Percentiles rank a stretch among this genome's conserved stretches.
Evolutionary conservation across 2,888 invertebrate species (phyloP).

Genomic region (Emmelina monodactyla): DNA sequence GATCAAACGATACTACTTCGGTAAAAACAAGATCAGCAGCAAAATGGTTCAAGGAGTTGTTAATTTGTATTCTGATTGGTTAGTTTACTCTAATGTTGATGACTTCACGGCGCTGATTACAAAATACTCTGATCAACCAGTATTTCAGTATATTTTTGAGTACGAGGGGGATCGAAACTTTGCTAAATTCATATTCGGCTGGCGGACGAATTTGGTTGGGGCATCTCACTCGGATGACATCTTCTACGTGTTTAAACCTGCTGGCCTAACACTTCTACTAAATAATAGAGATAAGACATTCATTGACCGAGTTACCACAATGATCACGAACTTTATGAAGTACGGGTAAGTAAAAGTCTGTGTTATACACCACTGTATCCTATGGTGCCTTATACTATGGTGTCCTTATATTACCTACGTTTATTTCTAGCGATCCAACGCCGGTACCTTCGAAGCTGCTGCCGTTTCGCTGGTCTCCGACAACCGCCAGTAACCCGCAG

Average conservation of each 20-base stretch:
- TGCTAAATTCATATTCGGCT: constrained; percentile 29
- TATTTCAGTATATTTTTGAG: constrained; percentile 44
- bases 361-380: background rate
- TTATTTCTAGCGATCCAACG: constrained; percentile 40
- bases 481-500: constrained; percentile 25
- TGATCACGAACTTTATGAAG: constrained; percentile 51
- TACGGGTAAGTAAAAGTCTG: constrained; percentile 20
- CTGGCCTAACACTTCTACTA: constrained; percentile 27
- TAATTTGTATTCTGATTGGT: constrained; percentile 43
- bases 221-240: constrained; percentile 47
- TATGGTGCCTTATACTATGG: background rate
- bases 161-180: constrained; percentile 45
- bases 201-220: constrained; percentile 20
- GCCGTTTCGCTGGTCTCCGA: constrained; percentile 32
- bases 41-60: constrained; percentile 25
- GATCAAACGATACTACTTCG: constrained; percentile 41
- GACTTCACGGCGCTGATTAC: constrained; percentile 34
- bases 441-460: constrained; percentile 26
- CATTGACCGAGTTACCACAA: constrained; percentile 35
- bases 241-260: constrained; percentile 50
- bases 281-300: constrained; percentile 27
- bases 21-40: constrained; percentile 21
- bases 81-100: constrained; percentile 31
- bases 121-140: constrained; percentile 28
- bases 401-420: background rate